phyloP scores from a whole-genome alignment of 1,140 invertebrate genomes.

The Amyelois transitella region DNA sequence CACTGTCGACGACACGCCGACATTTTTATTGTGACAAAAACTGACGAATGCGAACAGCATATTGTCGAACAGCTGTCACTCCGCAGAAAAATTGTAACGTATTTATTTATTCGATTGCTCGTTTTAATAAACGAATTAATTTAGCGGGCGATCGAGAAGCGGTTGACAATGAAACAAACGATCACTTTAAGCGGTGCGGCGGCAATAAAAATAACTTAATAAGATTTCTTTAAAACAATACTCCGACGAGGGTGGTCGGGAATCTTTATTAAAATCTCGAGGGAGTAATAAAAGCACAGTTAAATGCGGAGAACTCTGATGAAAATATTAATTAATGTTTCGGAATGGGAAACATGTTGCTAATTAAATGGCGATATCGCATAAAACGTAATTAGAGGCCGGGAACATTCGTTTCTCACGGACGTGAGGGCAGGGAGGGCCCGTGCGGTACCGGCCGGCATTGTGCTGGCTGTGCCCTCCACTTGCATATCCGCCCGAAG shows the following conservation, averaged over 20 bases:
- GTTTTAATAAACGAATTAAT: slow-evolving; percentile 21
- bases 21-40: slow-evolving; percentile 38
- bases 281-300: slow-evolving; percentile 71
- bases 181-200: slow-evolving; percentile 15
- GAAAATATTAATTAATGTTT: slow-evolving; percentile 74
- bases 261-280: slow-evolving; percentile 73
- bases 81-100: slow-evolving; percentile 14
- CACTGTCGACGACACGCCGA: slow-evolving; percentile 22
- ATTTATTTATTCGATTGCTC: slow-evolving; percentile 14
- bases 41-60: slow-evolving; percentile 15
- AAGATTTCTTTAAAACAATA: slow-evolving; percentile 56
- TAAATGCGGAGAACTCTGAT: slow-evolving; percentile 68
- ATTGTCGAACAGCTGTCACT: slow-evolving; percentile 22
- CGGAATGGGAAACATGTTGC: slow-evolving; percentile 70
- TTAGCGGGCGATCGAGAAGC: slow-evolving; percentile 24
- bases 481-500: slow-evolving; percentile 31
- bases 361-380: slow-evolving; percentile 73
- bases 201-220: slow-evolving; percentile 45
- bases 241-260: slow-evolving; percentile 61
- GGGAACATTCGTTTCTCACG: slow-evolving; percentile 68
- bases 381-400: slow-evolving; percentile 71
- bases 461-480: slow-evolving; percentile 6
- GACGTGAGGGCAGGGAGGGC: slow-evolving; percentile 23
- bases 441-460: background rate
- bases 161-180: slow-evolving; percentile 33